phyloP scores from a whole-genome alignment of 2,888 invertebrate genomes.

The Drosophila robusta region DNA sequence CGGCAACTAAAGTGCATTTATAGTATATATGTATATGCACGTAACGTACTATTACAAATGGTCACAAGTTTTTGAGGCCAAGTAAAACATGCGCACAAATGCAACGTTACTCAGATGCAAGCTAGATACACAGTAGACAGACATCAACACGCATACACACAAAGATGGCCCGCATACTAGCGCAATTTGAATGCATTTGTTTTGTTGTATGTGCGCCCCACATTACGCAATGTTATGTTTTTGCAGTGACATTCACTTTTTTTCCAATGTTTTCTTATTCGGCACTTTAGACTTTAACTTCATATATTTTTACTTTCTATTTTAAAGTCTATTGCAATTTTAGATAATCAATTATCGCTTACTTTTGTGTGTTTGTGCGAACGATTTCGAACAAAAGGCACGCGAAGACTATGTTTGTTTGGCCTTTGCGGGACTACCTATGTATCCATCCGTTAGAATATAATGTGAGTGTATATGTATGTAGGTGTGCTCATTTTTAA shows the following conservation, averaged over 20 bases:
- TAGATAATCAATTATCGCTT: conserved; percentile 43
- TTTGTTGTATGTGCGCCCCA: conserved; percentile 48
- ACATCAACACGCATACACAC: conserved; percentile 22
- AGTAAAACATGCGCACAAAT: conserved; percentile 65
- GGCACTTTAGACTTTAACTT: background rate
- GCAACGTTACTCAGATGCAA: conserved; percentile 47
- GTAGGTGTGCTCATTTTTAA: conserved; percentile 26
- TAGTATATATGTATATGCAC: conserved; percentile 3
- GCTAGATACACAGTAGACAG: conserved; percentile 26
- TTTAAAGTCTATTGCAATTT: background rate
- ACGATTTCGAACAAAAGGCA: conserved; percentile 29
- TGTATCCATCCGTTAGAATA: conserved; percentile 56
- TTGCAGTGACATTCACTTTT: conserved; percentile 36
- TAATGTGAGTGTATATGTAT: background rate
- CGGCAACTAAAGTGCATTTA: conserved; percentile 24
- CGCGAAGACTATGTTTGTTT: conserved; percentile 62
- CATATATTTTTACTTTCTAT: background rate
- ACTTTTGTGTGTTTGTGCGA: conserved; percentile 51
- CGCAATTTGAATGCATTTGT: conserved; percentile 59
- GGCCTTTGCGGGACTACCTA: conserved; percentile 53
- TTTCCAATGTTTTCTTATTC: background rate
- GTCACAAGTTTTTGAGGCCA: conserved; percentile 64
- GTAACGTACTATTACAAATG: conserved; percentile 27
- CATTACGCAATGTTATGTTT: conserved; percentile 70
- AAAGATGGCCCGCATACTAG: conserved; percentile 17